Conservation (phyloP, 2,113 vertebrate genomes). For the Dipodomys merriami region DNA sequence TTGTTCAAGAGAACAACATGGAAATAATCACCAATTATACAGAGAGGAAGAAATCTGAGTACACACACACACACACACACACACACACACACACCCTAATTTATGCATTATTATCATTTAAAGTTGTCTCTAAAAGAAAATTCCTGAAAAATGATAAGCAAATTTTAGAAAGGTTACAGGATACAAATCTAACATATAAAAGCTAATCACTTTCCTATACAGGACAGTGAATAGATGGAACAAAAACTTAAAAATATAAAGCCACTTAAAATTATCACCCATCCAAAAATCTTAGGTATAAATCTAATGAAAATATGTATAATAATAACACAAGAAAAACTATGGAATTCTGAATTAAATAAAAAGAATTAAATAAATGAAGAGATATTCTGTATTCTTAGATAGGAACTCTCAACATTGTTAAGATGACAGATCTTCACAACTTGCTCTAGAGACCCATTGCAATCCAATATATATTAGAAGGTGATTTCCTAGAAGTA, state of each 20-base stretch:
- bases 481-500: background rate
- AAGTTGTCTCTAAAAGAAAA: background rate
- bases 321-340: background rate
- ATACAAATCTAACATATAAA: background rate
- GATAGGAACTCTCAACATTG: background rate
- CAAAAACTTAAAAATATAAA: background rate
- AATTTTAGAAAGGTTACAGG: background rate
- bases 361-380: background rate
- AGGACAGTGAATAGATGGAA: background rate
- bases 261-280: background rate
- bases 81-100: background rate
- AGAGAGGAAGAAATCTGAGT: background rate
- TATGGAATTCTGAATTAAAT: background rate
- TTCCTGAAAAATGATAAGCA: background rate
- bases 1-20: background rate
- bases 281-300: background rate
- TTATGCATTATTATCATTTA: conserved; percentile 7
- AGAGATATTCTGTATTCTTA: background rate
- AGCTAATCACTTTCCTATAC: background rate
- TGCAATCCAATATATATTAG: background rate
- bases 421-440: too few relatives aligned
- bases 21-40: conserved; percentile 20
- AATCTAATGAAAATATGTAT: background rate
- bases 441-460: background rate
- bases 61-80: background rate